Evolutionary conservation across 2,797 vertebrate genomes (phyloP), one percentile per base, ranked within the genome.

Genomic region (Morelia viridis): DNA sequence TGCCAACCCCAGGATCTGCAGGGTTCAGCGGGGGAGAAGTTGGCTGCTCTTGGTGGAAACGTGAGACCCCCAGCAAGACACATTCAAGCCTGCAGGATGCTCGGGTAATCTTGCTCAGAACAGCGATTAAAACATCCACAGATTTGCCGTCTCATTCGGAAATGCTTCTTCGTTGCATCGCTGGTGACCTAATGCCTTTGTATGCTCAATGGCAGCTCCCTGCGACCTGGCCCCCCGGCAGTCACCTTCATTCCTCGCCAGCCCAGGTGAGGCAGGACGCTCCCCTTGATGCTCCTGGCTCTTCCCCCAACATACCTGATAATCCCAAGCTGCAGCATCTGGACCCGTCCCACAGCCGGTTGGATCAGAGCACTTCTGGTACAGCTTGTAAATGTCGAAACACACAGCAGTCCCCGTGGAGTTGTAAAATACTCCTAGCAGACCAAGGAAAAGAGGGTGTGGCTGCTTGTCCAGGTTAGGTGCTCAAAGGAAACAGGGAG

Each of bases 291-390:
- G 50, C 61, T 61, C 2, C 26, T n/a, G 24, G 24, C 53, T 31
- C 31, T 31, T 19, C 46, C 31, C 28, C 11, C 7, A 1, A 24
- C 5, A 13, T 94, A 99, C 99, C 98, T 99, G 99, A 94, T 99
- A 99, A 97, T 99, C 99, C 99, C 99, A 99, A n/a, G 99, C 99
- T 92, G 97, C 65, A 1, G 99, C 98, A 0, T 98, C 6, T 0
- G 94, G 90, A 60, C 99, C 99, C 0, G 92, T 94, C 80, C 99
- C 99, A 0, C 99, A 99, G 92, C 99, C 99, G 0, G 99, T 99
- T 60, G 99, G 99, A 95, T 99, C 99, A 0, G 98, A 98, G 80
- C 99, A 99, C 94, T 98, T 95, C 91, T 95, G 95, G 92, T 98
- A 99, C 88, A 98, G 96, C 35, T 1, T 95, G 95, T 98, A 98